These are phyloP conservation scores for Boloria euphrosyne DNA, from an alignment of 2,888 invertebrate species.

Conservation along the genomic window DNA sequence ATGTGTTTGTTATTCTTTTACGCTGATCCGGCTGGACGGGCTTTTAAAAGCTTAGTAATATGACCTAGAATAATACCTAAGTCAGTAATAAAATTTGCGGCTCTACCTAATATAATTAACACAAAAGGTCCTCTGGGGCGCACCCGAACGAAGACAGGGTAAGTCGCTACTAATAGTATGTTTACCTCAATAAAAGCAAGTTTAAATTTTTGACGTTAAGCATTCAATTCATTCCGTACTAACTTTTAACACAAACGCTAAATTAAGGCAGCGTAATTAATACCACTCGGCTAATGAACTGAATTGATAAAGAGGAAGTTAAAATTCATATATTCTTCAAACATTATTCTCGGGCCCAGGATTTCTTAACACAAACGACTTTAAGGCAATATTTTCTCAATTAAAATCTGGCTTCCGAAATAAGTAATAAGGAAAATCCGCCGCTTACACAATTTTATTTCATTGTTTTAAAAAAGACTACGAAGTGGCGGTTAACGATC, in stretches of 20 bases:
- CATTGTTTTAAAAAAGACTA: conserved; percentile 36
- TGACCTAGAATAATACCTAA: too few relatives aligned
- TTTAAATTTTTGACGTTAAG: background rate
- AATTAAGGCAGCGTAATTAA: conserved; percentile 26
- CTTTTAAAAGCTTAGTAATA: too few relatives aligned
- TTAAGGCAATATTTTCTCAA: conserved; percentile 38
- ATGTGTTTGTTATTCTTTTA: too few relatives aligned
- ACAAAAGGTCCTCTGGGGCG: too few relatives aligned
- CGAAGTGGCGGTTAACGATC: conserved; percentile 33
- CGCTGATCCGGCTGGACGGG: too few relatives aligned
- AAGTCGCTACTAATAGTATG: background rate
- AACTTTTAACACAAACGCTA: conserved; percentile 21
- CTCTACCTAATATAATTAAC: too few relatives aligned
- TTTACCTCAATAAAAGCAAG: background rate
- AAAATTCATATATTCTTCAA: conserved; percentile 39
- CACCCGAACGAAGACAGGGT: too few relatives aligned
- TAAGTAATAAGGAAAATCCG: conserved; percentile 38
- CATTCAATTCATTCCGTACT: conserved; percentile 1
- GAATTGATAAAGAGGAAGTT: conserved; percentile 37
- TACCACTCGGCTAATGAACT: conserved; percentile 36
- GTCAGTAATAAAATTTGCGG: too few relatives aligned
- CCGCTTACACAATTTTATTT: conserved; percentile 36
- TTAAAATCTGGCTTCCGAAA: conserved; percentile 38
- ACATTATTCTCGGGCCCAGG: conserved; percentile 35
- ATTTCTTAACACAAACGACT: conserved; percentile 35